Evolutionary conservation across 2,888 invertebrate species (phyloP).

Genomic region (Troilus luridus): DNA sequence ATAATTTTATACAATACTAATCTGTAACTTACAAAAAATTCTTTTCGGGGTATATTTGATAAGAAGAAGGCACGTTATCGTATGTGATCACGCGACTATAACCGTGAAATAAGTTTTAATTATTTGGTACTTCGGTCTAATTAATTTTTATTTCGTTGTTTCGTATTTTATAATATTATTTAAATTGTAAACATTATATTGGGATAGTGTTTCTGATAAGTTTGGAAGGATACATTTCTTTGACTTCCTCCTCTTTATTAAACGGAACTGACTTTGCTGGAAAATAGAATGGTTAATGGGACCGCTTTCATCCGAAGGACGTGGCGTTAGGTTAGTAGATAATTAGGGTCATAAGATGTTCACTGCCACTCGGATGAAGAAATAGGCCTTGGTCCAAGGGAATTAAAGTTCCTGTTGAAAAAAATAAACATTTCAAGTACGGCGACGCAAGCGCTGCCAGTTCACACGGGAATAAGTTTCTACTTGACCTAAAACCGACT

Average conservation of each 20-base stretch:
- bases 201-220: too few relatives aligned
- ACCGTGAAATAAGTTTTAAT: too few relatives aligned
- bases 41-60: too few relatives aligned
- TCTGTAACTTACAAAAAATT: not conserved
- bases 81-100: too few relatives aligned
- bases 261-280: not conserved
- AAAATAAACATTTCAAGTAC: slow-evolving; percentile 44
- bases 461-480: slow-evolving; percentile 55
- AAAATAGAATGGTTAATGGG: not conserved
- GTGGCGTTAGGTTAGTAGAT: not conserved
- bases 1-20: not conserved
- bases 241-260: not conserved
- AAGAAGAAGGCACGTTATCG: too few relatives aligned
- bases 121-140: too few relatives aligned
- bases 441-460: slow-evolving; percentile 26
- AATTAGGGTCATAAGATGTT: slow-evolving; percentile 29
- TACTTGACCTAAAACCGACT: slow-evolving; percentile 53
- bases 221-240: too few relatives aligned
- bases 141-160: too few relatives aligned
- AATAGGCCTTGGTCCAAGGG: slow-evolving; percentile 9
- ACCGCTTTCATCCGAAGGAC: slow-evolving; percentile 23
- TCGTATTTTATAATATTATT: too few relatives aligned
- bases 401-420: slow-evolving; percentile 18
- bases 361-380: slow-evolving; percentile 23
- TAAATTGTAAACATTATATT: too few relatives aligned